Conservation (phyloP, 2,113 vertebrate species). For the Falco punctatus region DNA sequence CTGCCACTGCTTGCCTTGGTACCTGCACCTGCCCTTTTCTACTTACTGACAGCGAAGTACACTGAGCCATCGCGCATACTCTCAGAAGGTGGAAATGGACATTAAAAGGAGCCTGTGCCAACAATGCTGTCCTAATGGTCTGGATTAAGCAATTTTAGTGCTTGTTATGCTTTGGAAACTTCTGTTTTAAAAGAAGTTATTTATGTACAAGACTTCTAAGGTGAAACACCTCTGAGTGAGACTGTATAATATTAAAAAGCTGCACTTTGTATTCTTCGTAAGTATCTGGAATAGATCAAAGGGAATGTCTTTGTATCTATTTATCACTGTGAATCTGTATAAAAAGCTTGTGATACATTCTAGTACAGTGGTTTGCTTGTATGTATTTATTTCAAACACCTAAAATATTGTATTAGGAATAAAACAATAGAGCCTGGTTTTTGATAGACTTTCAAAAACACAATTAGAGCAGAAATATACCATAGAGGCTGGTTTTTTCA, state of each 20-base stretch:
- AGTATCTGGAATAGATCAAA: background rate
- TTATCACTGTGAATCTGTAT: conserved; percentile 3
- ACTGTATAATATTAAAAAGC: background rate
- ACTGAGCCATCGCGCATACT: conserved; percentile 94
- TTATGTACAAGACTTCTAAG: background rate
- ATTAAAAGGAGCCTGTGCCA: conserved; percentile 70
- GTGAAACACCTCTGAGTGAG: background rate
- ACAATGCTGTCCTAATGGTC: background rate
- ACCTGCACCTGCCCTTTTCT: conserved; percentile 93
- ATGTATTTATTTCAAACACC: conserved; percentile 54
- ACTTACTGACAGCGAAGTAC: conserved; percentile 92
- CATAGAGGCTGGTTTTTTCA: background rate
- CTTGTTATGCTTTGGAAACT: background rate
- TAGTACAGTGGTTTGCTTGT: background rate
- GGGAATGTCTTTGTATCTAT: background rate
- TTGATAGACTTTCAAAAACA: background rate
- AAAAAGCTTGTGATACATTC: background rate
- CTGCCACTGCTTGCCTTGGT: conserved; percentile 91
- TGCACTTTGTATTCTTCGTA: background rate
- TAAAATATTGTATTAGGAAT: background rate
- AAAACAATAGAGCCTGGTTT: background rate
- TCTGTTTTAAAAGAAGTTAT: background rate
- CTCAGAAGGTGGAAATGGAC: conserved; percentile 91
- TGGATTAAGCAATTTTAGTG: background rate
- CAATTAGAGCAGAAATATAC: background rate